phyloP scores from a whole-genome alignment of 2,797 vertebrate genomes.

The Helostoma temminkii region DNA sequence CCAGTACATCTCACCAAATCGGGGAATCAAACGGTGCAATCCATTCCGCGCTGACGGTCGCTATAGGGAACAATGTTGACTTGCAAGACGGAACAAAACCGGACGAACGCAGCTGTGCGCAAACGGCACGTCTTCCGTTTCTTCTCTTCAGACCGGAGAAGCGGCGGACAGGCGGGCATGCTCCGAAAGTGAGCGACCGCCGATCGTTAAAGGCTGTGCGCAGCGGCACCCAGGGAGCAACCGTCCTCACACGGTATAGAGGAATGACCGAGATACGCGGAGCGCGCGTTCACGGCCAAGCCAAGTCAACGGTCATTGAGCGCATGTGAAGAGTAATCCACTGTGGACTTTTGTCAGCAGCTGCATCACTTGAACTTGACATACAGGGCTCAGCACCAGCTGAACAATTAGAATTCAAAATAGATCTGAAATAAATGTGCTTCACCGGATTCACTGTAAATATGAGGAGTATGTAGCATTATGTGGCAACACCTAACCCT shows the following conservation, averaged over 20 bases:
- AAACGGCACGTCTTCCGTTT: conserved; percentile 33
- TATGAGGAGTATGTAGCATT: too few relatives aligned
- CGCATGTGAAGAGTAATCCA: conserved; percentile 66
- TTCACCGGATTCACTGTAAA: not conserved
- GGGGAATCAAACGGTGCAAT: conserved; percentile 70
- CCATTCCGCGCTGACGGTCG: conserved; percentile 59
- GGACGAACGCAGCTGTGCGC: conserved; percentile 49
- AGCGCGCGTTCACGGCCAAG: conserved; percentile 78
- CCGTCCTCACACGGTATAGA: conserved; percentile 52
- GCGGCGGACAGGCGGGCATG: conserved; percentile 41
- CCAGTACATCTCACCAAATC: conserved; percentile 66
- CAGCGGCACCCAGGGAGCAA: conserved; percentile 68
- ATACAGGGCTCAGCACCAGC: conserved; percentile 42
- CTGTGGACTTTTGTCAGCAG: conserved; percentile 57
- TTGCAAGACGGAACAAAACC: conserved; percentile 18
- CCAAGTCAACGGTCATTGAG: conserved; percentile 75
- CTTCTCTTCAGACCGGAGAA: conserved; percentile 29
- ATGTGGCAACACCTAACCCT: too few relatives aligned
- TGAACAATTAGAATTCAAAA: conserved; percentile 17
- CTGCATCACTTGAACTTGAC: conserved; percentile 37
- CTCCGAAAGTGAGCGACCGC: conserved; percentile 52
- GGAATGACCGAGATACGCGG: conserved; percentile 68
- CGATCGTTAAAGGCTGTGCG: conserved; percentile 59
- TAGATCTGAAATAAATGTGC: conserved; percentile 1
- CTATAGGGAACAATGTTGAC: conserved; percentile 4